A percentile compares a stretch with the other conserved stretches of the same genome.
These are phyloP conservation scores for Erpetoichthys calabaricus DNA, from an alignment of 2,797 vertebrate genomes.

Conservation along the genomic window DNA sequence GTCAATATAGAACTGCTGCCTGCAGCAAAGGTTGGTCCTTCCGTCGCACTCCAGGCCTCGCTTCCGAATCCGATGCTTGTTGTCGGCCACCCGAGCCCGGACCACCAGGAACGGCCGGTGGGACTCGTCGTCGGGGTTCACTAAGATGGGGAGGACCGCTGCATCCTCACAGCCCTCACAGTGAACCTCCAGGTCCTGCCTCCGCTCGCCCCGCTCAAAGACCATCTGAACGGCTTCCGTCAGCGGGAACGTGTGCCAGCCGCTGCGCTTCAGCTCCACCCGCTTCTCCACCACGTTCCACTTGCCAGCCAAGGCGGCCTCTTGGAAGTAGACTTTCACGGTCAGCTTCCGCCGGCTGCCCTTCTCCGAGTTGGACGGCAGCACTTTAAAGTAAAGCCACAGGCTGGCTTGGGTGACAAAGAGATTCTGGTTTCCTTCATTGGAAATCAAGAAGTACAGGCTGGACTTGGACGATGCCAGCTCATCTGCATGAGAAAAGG, in stretches of 20 bases:
- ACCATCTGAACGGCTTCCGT: conserved; percentile 74
- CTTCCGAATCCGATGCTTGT: conserved; percentile 89
- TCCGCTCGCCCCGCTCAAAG: conserved; percentile 68
- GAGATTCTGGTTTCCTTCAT: conserved; percentile 92
- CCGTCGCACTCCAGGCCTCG: conserved; percentile 92
- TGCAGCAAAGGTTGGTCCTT: conserved; percentile 81
- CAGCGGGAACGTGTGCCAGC: conserved; percentile 93
- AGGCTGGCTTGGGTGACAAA: conserved; percentile 86
- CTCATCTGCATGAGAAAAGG: conserved; percentile 61
- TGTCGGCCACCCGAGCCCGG: conserved; percentile 69
- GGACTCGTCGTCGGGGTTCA: conserved; percentile 72
- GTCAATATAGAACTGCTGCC: conserved; percentile 97
- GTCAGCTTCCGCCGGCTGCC: conserved; percentile 75
- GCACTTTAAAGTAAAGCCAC: conserved; percentile 88
- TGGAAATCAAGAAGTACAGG: conserved; percentile 86
- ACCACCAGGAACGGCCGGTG: conserved; percentile 93
- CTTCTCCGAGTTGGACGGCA: conserved; percentile 74
- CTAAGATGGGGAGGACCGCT: conserved; percentile 69
- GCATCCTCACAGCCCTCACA: conserved; percentile 76
- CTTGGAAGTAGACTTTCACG: conserved; percentile 79
- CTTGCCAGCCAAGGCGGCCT: conserved; percentile 58
- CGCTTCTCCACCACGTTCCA: conserved; percentile 84
- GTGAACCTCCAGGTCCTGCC: conserved; percentile 84
- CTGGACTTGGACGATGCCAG: conserved; percentile 60
- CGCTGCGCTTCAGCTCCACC: conserved; percentile 85